phyloP scores from a whole-genome alignment of 1,140 invertebrate species.

The Drosophila insularis region DNA sequence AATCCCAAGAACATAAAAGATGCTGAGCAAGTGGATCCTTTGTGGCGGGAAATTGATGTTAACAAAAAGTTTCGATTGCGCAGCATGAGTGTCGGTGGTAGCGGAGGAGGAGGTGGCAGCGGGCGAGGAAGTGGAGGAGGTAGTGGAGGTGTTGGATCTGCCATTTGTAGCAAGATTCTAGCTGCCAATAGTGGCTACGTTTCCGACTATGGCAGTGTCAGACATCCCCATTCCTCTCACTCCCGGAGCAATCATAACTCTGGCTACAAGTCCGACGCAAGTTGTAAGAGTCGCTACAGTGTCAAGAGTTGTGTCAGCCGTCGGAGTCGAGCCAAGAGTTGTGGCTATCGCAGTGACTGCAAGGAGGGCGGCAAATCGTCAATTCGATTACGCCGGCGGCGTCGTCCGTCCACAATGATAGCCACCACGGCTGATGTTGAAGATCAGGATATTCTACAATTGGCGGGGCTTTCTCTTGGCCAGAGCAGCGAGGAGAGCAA shows the following conservation, averaged over 20 bases:
- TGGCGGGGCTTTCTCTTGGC: slow-evolving; percentile 75
- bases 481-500: slow-evolving; percentile 81
- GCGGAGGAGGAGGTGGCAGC: slow-evolving; percentile 81
- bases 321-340: slow-evolving; percentile 83
- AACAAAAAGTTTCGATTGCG: slow-evolving; percentile 85
- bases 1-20: slow-evolving; percentile 71
- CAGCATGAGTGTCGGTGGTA: slow-evolving; percentile 84
- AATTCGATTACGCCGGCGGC: slow-evolving; percentile 61
- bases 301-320: slow-evolving; percentile 84
- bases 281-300: slow-evolving; percentile 85
- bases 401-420: slow-evolving; percentile 82
- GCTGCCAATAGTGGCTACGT: slow-evolving; percentile 84
- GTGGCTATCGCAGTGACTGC: slow-evolving; percentile 79
- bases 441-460: slow-evolving; percentile 77
- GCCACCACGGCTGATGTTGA: slow-evolving; percentile 55
- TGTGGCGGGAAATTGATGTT: slow-evolving; percentile 86
- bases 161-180: slow-evolving; percentile 85
- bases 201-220: slow-evolving; percentile 84
- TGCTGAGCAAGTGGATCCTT: slow-evolving; percentile 84
- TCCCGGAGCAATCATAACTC: slow-evolving; percentile 83
- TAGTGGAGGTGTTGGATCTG: slow-evolving; percentile 81
- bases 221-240: slow-evolving; percentile 73
- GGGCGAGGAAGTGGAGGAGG: slow-evolving; percentile 75
- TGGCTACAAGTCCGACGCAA: slow-evolving; percentile 85
- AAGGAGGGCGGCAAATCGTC: slow-evolving; percentile 65